Percentiles rank a stretch among this genome's conserved stretches.
These are phyloP conservation scores for Corynorhinus townsendii DNA, from an alignment of 2,113 vertebrate species.

Conservation along the genomic window DNA sequence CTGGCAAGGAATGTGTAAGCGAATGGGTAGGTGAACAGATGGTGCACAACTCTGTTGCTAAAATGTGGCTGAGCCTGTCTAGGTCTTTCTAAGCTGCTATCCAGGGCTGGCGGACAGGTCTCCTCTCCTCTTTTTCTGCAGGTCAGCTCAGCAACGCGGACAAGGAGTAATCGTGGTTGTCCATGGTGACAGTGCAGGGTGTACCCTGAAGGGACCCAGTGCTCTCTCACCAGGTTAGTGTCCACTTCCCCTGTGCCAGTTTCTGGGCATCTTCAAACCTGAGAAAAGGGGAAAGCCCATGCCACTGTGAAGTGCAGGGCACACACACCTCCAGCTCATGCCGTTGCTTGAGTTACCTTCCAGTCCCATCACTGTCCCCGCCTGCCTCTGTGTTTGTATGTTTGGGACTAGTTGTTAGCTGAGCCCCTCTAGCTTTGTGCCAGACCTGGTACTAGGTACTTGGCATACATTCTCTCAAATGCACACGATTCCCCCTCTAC, in stretches of 20 bases:
- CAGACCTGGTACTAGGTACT: not conserved
- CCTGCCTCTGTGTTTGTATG: not conserved
- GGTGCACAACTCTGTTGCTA: not conserved
- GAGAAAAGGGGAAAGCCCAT: not conserved
- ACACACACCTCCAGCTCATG: not conserved
- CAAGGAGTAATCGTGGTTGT: constrained; percentile 87
- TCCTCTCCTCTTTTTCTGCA: constrained; percentile 62
- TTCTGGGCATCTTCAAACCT: not conserved
- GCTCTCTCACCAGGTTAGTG: constrained; percentile 85
- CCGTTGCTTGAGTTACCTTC: not conserved
- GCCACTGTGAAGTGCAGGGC: not conserved
- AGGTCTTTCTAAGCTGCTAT: not conserved
- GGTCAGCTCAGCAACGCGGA: constrained; percentile 87
- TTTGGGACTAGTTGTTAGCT: too few species aligned
- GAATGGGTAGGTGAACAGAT: not conserved
- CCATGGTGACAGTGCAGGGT: constrained; percentile 88
- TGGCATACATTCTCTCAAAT: not conserved
- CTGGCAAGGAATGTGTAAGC: not conserved
- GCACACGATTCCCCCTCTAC: not conserved
- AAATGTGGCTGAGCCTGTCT: not conserved
- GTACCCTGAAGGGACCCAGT: constrained; percentile 86
- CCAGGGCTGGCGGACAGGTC: not conserved
- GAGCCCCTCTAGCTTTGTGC: not conserved
- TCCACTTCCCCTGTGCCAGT: not conserved
- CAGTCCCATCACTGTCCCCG: not conserved